Percentiles rank a stretch among this genome's conserved stretches.
phyloP scores from a whole-genome alignment of 1,140 invertebrate genomes.

The Neodiprion pinetum region DNA sequence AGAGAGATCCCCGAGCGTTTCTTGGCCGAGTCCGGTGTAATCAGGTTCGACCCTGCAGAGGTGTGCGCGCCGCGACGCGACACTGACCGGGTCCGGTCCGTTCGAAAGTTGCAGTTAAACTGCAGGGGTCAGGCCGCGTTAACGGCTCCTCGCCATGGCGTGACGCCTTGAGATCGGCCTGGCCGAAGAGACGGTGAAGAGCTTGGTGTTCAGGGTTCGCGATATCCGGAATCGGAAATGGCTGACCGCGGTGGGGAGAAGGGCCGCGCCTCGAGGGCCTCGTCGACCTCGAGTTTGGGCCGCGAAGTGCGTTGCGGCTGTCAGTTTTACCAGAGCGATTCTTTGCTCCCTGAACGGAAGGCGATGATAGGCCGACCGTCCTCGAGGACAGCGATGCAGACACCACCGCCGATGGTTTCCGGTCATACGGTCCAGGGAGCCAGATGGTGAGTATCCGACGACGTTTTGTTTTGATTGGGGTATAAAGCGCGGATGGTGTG shows the following conservation, averaged over 20 bases:
- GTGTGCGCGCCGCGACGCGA: neutral
- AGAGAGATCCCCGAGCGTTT: neutral
- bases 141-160: neutral
- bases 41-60: constrained; percentile 1
- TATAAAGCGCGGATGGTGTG: neutral
- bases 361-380: constrained; percentile 64
- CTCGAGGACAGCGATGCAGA: constrained; percentile 40
- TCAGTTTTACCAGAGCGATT: constrained; percentile 83
- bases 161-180: neutral
- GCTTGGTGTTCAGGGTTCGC: neutral
- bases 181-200: neutral
- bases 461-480: too few relatives aligned
- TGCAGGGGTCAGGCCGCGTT: neutral
- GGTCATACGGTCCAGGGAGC: constrained; percentile 23
- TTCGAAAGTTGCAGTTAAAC: neutral
- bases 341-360: constrained; percentile 74
- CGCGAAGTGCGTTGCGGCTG: constrained; percentile 82
- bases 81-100: neutral
- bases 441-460: constrained; percentile 31
- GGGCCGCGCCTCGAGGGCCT: constrained; percentile 60
- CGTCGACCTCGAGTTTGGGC: constrained; percentile 67
- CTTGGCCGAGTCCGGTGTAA: neutral
- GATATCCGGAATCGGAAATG: neutral
- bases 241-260: neutral
- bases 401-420: constrained; percentile 29